phyloP scores from a whole-genome alignment of 1,140 invertebrate species.

The Trachymyrmex septentrionalis region DNA sequence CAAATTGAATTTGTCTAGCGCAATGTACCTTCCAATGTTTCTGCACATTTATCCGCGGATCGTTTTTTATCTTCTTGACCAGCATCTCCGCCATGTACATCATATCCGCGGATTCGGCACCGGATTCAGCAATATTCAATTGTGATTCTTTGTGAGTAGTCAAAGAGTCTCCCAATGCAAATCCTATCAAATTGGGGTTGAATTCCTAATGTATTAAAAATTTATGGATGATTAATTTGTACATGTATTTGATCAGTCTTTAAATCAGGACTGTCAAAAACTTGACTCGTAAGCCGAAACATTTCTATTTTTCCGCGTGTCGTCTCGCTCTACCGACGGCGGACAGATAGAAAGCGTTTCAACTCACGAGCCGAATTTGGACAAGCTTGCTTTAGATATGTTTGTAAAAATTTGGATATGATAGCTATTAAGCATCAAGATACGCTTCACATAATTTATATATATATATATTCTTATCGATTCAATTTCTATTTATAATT shows the following conservation, averaged over 20 bases:
- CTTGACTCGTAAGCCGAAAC: too few relatives aligned
- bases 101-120: slow-evolving; percentile 88
- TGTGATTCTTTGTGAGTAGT: slow-evolving; percentile 85
- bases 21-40: slow-evolving; percentile 90
- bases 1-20: not conserved
- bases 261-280: not conserved
- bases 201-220: slow-evolving; percentile 86
- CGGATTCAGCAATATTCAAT: slow-evolving; percentile 89
- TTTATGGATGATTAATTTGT: slow-evolving; percentile 3
- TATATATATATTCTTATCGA: too few relatives aligned
- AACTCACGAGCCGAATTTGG: too few relatives aligned
- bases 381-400: too few relatives aligned
- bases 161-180: slow-evolving; percentile 86
- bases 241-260: not conserved
- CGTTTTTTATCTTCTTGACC: slow-evolving; percentile 88
- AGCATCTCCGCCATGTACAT: slow-evolving; percentile 89
- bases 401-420: too few relatives aligned
- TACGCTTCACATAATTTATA: too few relatives aligned
- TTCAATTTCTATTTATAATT: too few relatives aligned
- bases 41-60: slow-evolving; percentile 88
- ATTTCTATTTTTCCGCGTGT: too few relatives aligned
- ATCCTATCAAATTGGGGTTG: slow-evolving; percentile 89
- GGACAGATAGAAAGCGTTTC: too few relatives aligned
- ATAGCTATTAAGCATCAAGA: too few relatives aligned
- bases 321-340: too few relatives aligned